A percentile compares a stretch with the other conserved stretches of the same genome.
phyloP scores from a whole-genome alignment of 2,888 invertebrate genomes.

The Cephus rjabovi region DNA sequence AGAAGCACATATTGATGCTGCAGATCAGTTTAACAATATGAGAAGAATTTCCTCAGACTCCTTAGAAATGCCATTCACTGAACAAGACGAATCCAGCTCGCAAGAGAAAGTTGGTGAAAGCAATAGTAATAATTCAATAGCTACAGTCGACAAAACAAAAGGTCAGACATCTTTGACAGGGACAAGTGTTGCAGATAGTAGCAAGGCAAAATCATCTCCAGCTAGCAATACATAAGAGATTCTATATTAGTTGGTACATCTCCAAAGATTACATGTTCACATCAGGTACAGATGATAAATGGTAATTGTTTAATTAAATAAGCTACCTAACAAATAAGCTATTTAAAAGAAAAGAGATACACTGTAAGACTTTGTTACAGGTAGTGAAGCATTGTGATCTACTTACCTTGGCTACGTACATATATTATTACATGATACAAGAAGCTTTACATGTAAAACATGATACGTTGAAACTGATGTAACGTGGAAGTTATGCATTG shows the following conservation, averaged over 20 bases:
- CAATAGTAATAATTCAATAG: conserved; percentile 35
- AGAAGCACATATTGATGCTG: conserved; percentile 41
- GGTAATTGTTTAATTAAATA: neutral
- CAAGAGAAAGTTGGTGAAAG: conserved; percentile 20
- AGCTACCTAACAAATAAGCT: neutral
- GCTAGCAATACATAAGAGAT: conserved; percentile 48
- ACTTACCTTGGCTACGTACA: conserved; percentile 36
- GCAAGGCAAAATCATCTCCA: conserved; percentile 42
- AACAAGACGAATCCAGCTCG: conserved; percentile 9
- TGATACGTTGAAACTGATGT: conserved; percentile 34
- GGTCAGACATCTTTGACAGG: conserved; percentile 39
- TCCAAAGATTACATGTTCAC: neutral
- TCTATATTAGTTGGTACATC: conserved; percentile 5
- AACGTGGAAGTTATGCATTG: conserved; percentile 40
- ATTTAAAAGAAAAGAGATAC: neutral
- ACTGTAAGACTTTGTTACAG: conserved; percentile 33
- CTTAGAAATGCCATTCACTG: conserved; percentile 51
- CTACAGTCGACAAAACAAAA: conserved; percentile 25
- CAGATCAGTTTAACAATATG: conserved; percentile 45
- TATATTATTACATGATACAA: conserved; percentile 39
- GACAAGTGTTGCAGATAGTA: conserved; percentile 39
- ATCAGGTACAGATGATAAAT: neutral
- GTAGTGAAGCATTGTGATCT: conserved; percentile 43
- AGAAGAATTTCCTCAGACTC: conserved; percentile 63
- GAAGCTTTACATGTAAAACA: conserved; percentile 51